Percentiles rank a stretch among this genome's conserved stretches.
phyloP scores from a whole-genome alignment of 2,113 vertebrate species.

The Indicator maculatus region DNA sequence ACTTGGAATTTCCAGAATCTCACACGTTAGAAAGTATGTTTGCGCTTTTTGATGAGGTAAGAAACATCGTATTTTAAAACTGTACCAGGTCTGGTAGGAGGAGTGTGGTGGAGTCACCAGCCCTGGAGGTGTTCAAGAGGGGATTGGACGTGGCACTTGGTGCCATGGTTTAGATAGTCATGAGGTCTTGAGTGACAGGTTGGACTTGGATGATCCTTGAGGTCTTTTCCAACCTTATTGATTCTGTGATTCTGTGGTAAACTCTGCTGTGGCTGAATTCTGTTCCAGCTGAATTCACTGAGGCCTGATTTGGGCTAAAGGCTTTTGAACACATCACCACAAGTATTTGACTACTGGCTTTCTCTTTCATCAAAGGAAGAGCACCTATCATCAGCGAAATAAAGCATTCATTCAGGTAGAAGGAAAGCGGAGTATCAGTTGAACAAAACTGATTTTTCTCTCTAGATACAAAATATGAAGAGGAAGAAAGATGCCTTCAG shows the following conservation, averaged over 20 bases:
- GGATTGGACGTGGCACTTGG: too few species aligned
- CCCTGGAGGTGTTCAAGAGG: too few species aligned
- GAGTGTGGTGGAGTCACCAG: too few species aligned
- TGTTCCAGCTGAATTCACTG: neutral
- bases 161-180: too few species aligned
- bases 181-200: too few species aligned
- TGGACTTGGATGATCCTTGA: too few species aligned
- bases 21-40: constrained; percentile 87
- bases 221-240: too few species aligned
- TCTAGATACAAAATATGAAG: neutral
- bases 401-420: neutral
- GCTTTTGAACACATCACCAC: neutral
- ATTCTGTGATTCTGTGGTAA: neutral
- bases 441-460: neutral
- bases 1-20: constrained; percentile 84
- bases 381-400: neutral
- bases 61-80: neutral
- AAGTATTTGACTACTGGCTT: neutral
- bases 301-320: neutral
- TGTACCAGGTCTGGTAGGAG: neutral
- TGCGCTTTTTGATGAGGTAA: constrained; percentile 92
- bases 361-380: neutral
- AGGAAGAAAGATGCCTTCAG: neutral
- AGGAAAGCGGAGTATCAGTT: neutral
- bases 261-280: neutral